A percentile compares a stretch with the other conserved stretches of the same genome.
These are phyloP conservation scores for Lanius ludovicianus DNA, from an alignment of 2,113 vertebrate species.

Conservation along the genomic window DNA sequence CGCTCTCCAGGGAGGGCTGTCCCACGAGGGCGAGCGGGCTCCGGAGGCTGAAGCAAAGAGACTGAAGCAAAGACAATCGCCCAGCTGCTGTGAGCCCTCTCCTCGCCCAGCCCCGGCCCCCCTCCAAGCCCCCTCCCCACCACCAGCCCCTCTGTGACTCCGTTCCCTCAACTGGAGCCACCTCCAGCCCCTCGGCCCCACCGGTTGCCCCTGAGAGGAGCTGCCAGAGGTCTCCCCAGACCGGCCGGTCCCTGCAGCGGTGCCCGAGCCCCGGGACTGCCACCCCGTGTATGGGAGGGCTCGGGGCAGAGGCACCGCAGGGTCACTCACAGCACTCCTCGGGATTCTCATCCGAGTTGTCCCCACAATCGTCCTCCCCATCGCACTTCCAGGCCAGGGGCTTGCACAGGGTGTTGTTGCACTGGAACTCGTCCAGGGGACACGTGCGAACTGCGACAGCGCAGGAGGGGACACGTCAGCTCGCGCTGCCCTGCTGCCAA, in stretches of 20 bases:
- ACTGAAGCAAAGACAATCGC: slow-evolving; percentile 33
- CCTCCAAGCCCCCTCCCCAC: not conserved
- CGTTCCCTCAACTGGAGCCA: accelerated
- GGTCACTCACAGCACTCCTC: slow-evolving; percentile 88
- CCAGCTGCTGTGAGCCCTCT: not conserved
- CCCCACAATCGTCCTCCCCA: slow-evolving; percentile 93
- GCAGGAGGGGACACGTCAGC: not conserved
- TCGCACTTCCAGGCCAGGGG: slow-evolving; percentile 94
- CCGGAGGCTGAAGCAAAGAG: slow-evolving; percentile 44
- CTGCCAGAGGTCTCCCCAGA: not conserved
- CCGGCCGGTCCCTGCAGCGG: accelerated
- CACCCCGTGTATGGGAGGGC: too few relatives aligned
- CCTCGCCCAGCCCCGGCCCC: not conserved
- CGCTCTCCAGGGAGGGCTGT: not conserved
- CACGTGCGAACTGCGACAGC: slow-evolving; percentile 81
- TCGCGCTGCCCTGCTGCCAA: not conserved
- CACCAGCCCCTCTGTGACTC: not conserved
- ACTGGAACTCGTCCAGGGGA: slow-evolving; percentile 93
- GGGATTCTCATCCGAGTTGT: slow-evolving; percentile 93
- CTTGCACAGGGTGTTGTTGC: slow-evolving; percentile 96
- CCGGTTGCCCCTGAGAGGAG: accelerated
- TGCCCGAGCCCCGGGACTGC: not conserved
- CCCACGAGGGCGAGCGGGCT: slow-evolving; percentile 15
- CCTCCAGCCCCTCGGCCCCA: not conserved
- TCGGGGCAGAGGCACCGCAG: not conserved